These are phyloP conservation scores for Pangasius krempfi DNA, from an alignment of 2,797 vertebrate genomes.

Conservation along the genomic window DNA sequence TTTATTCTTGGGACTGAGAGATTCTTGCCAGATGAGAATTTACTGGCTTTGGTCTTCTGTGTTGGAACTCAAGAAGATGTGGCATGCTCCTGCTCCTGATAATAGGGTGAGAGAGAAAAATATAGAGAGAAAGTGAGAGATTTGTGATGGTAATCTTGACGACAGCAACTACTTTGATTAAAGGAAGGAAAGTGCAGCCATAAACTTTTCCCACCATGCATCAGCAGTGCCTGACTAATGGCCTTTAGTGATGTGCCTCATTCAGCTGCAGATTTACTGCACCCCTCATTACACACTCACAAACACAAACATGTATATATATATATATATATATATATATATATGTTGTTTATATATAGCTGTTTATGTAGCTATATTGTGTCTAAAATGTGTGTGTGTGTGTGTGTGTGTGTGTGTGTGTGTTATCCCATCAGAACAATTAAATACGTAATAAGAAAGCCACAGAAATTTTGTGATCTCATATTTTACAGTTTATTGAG, in stretches of 20 bases:
- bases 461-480: not conserved
- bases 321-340: no score
- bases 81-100: not conserved
- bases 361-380: not conserved
- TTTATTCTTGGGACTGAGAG: not conserved
- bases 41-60: not conserved
- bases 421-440: not conserved
- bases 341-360: no score
- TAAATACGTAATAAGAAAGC: not conserved
- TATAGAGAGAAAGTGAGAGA: not conserved
- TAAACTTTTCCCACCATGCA: constrained; percentile 50
- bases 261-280: constrained; percentile 51
- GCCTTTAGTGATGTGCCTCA: constrained; percentile 54
- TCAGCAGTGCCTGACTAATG: constrained; percentile 54
- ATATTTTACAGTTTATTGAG: not conserved
- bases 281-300: constrained; percentile 5
- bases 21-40: constrained; percentile 5
- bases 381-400: no score
- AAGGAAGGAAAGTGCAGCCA: constrained; percentile 51
- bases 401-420: not conserved
- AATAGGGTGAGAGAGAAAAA: constrained; percentile 13
- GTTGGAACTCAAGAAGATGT: not conserved
- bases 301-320: not conserved
- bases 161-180: constrained; percentile 46
- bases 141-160: constrained; percentile 1